phyloP scores from a whole-genome alignment of 2,888 invertebrate species.

The Drosophila limbata region DNA sequence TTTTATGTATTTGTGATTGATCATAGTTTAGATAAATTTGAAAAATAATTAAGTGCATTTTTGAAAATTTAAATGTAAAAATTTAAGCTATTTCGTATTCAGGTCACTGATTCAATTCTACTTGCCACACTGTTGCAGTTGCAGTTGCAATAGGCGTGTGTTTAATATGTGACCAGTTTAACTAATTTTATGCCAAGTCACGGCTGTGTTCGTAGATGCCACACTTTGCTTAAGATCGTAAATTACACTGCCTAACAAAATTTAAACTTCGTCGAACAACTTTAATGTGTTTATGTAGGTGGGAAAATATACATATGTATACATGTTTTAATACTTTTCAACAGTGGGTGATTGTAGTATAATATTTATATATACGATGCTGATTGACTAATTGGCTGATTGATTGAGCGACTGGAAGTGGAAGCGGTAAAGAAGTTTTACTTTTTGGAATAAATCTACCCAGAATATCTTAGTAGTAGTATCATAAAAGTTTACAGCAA shows the following conservation, averaged over 20 bases:
- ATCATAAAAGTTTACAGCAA: too few species aligned
- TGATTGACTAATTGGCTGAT: conserved; percentile 4
- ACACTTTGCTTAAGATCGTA: conserved; percentile 62
- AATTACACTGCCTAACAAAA: conserved; percentile 64
- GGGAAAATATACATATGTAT: neutral
- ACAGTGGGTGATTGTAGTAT: conserved; percentile 1
- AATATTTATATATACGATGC: neutral
- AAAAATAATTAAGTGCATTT: neutral
- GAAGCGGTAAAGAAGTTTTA: too few species aligned
- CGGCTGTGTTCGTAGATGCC: too few species aligned
- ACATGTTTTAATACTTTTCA: conserved; percentile 6
- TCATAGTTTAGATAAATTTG: neutral
- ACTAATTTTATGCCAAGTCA: too few species aligned
- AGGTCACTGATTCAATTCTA: conserved; percentile 5
- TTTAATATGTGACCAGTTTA: conserved; percentile 17
- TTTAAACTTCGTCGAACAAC: conserved; percentile 27
- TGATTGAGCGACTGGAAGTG: neutral
- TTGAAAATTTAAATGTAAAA: neutral
- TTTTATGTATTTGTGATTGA: neutral
- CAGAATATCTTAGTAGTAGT: too few species aligned
- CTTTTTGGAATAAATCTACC: too few species aligned
- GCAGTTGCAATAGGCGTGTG: conserved; percentile 33
- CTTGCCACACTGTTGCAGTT: neutral
- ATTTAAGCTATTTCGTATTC: neutral
- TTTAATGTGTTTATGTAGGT: conserved; percentile 1